These are phyloP conservation scores for Myotis vivesi DNA, from an alignment of 2,797 vertebrate species.

Conservation along the genomic window DNA sequence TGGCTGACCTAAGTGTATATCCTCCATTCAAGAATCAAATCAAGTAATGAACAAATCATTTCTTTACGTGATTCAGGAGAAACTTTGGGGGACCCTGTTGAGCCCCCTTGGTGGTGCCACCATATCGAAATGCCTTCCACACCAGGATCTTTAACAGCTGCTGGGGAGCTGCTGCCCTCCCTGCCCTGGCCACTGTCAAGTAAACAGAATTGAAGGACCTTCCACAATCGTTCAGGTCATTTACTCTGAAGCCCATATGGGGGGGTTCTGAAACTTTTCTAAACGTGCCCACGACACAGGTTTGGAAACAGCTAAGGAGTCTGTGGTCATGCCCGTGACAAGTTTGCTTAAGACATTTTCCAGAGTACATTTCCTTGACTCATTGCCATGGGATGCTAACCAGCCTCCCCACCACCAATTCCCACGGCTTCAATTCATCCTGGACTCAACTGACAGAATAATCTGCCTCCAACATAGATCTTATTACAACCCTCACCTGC, in stretches of 20 bases:
- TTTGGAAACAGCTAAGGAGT: slow-evolving; percentile 47
- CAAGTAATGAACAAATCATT: neutral
- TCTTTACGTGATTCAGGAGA: neutral
- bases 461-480: slow-evolving; percentile 66
- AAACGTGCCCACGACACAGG: neutral
- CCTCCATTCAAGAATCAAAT: neutral
- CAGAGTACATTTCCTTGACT: slow-evolving; percentile 51
- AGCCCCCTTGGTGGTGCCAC: neutral
- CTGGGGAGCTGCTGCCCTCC: neutral
- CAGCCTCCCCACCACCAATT: slow-evolving; percentile 56
- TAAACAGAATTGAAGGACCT: neutral
- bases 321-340: slow-evolving; percentile 46
- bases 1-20: neutral
- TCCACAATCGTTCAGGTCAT: neutral
- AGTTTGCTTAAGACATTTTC: slow-evolving; percentile 67
- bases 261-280: slow-evolving; percentile 55
- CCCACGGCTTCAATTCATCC: slow-evolving; percentile 65
- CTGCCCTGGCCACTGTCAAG: neutral
- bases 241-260: neutral
- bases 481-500: slow-evolving; percentile 59
- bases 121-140: neutral
- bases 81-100: neutral
- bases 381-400: slow-evolving; percentile 35
- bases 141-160: neutral
- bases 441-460: slow-evolving; percentile 63